Percentiles rank a stretch among this genome's conserved stretches.
Conservation (phyloP, 2,113 vertebrate genomes). For the Gallinago media region DNA sequence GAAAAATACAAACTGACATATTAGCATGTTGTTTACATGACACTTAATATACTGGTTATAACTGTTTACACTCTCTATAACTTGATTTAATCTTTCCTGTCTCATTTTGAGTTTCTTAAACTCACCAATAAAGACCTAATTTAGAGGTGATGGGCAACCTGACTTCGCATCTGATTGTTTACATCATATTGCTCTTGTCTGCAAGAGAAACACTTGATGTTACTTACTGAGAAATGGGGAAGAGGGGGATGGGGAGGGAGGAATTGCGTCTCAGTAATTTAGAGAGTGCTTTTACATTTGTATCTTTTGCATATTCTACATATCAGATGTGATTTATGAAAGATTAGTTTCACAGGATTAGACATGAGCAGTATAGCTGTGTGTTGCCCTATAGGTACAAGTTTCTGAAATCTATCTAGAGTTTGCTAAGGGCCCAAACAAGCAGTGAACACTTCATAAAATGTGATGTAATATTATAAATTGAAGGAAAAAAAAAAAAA, state of each 20-base stretch:
- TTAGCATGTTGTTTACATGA: background rate
- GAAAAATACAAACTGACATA: background rate
- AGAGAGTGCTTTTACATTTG: background rate
- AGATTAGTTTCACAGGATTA: background rate
- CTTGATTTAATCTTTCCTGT: background rate
- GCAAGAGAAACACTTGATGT: background rate
- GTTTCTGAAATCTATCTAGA: accelerated
- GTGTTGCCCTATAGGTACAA: background rate
- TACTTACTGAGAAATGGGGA: background rate
- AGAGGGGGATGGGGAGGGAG: too few species aligned
- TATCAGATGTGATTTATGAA: background rate
- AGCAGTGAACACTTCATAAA: background rate
- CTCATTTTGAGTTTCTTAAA: background rate
- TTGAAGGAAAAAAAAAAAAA: background rate
- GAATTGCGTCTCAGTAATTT: background rate
- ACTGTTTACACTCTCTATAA: background rate
- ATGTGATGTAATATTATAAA: background rate
- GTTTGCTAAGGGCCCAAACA: background rate
- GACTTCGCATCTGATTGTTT: background rate
- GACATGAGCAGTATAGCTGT: background rate
- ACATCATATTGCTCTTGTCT: background rate
- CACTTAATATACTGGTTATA: background rate
- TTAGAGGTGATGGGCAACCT: background rate
- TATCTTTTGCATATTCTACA: background rate
- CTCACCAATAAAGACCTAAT: background rate